Conservation (phyloP, 2,797 vertebrate species). For the Sebastes ruberrimus region DNA sequence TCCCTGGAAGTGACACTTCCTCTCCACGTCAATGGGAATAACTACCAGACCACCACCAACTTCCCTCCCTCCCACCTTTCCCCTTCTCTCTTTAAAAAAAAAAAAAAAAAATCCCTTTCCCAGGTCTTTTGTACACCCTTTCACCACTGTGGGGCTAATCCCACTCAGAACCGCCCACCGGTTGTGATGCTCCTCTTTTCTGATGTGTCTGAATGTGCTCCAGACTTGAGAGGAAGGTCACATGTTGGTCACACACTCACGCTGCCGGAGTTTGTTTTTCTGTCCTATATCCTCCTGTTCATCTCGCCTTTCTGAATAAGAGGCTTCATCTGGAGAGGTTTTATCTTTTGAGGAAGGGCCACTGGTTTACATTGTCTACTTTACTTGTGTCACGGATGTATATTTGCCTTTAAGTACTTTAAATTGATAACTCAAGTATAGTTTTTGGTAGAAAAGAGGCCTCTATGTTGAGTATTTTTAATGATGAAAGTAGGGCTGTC, state of each 20-base stretch:
- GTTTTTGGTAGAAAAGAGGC: not conserved
- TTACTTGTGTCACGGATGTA: not conserved
- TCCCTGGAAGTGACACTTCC: conserved; percentile 72
- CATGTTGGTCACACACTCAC: conserved; percentile 74
- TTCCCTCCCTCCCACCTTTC: conserved; percentile 7
- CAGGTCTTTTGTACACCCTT: conserved; percentile 68
- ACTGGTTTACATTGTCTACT: not conserved
- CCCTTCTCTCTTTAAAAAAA: conserved; percentile 13
- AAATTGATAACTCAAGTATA: not conserved
- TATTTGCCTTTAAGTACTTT: not conserved
- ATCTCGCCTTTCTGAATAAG: conserved; percentile 8
- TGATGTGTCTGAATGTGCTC: conserved; percentile 62
- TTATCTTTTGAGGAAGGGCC: conserved; percentile 1
- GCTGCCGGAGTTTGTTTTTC: conserved; percentile 40
- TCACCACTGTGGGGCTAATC: conserved; percentile 72
- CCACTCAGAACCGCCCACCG: conserved; percentile 63
- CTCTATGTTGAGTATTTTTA: not conserved
- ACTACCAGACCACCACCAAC: conserved; percentile 34
- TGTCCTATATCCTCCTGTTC: not conserved
- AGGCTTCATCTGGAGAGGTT: conserved; percentile 23
- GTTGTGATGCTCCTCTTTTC: conserved; percentile 56
- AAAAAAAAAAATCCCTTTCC: conserved; percentile 45
- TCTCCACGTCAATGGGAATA: conserved; percentile 44
- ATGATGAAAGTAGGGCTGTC: not conserved
- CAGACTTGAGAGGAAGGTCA: conserved; percentile 74